phyloP scores from a whole-genome alignment of 2,113 vertebrate genomes.

The Scytalopus superciliaris region DNA sequence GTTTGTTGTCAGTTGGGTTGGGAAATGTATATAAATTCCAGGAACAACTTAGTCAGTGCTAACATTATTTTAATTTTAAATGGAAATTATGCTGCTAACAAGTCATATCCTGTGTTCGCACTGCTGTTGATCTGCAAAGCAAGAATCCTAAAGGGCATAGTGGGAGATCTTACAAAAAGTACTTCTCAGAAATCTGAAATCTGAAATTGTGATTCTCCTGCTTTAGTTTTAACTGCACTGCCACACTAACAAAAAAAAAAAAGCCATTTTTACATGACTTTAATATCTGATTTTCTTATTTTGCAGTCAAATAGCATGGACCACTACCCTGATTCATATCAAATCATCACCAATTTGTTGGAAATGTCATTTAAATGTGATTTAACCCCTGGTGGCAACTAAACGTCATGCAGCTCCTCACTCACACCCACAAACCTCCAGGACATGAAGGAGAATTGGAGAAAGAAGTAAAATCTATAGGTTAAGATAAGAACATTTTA shows the following conservation, averaged over 20 bases:
- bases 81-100: conserved; percentile 51
- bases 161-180: not conserved
- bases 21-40: conserved; percentile 28
- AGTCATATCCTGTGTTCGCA: conserved; percentile 28
- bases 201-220: not conserved
- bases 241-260: not conserved
- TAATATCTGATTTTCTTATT: not conserved
- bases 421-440: not conserved
- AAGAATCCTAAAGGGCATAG: conserved; percentile 15
- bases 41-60: conserved; percentile 20
- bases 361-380: not conserved
- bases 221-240: not conserved
- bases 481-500: not conserved
- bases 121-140: not conserved
- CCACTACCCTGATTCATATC: not conserved
- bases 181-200: not conserved
- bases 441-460: not conserved
- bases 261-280: not conserved
- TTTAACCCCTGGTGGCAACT: not conserved
- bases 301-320: not conserved
- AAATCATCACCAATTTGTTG: not conserved
- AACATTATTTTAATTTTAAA: conserved; percentile 43
- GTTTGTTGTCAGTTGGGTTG: conserved; percentile 37
- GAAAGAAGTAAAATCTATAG: not conserved
- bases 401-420: rapidly evolving